Conservation (phyloP, 2,113 vertebrate genomes). For the Myotis lucifugus region DNA sequence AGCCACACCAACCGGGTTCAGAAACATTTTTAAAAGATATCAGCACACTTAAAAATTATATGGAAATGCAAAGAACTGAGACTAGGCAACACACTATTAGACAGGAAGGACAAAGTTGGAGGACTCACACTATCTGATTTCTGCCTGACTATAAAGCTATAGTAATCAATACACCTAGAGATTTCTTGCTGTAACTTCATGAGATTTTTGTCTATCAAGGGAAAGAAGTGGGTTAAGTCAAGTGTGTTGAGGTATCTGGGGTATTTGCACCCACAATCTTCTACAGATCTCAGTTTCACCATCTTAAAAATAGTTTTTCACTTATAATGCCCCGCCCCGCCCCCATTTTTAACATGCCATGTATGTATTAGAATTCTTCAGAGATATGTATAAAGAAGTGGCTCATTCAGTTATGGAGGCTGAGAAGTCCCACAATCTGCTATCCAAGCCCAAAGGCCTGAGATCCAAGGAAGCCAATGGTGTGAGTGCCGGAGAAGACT, state of each 20-base stretch:
- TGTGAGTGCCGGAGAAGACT: not conserved
- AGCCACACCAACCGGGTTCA: too few relatives aligned
- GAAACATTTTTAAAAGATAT: not conserved
- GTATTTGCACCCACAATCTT: too few relatives aligned
- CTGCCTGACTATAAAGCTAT: not conserved
- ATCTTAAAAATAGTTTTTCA: not conserved
- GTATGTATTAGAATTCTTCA: not conserved
- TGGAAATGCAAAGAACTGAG: not conserved
- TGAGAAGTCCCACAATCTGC: not conserved
- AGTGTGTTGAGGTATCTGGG: not conserved
- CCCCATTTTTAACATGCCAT: not conserved
- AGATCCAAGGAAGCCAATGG: not conserved
- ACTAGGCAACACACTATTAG: not conserved
- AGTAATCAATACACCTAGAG: not conserved
- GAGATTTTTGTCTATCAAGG: not conserved
- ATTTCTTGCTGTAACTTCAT: not conserved
- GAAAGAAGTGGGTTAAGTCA: not conserved
- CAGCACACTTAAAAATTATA: not conserved
- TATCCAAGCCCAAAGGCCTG: not conserved
- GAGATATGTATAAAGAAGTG: not conserved
- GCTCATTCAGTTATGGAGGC: not conserved
- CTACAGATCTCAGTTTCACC: not conserved
- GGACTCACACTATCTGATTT: not conserved
- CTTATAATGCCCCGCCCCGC: not conserved
- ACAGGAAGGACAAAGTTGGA: not conserved